Evolutionary conservation across 1,140 invertebrate species (phyloP), one percentile per base, ranked within the genome.

Genomic region (Aphelenchoides besseyi): DNA sequence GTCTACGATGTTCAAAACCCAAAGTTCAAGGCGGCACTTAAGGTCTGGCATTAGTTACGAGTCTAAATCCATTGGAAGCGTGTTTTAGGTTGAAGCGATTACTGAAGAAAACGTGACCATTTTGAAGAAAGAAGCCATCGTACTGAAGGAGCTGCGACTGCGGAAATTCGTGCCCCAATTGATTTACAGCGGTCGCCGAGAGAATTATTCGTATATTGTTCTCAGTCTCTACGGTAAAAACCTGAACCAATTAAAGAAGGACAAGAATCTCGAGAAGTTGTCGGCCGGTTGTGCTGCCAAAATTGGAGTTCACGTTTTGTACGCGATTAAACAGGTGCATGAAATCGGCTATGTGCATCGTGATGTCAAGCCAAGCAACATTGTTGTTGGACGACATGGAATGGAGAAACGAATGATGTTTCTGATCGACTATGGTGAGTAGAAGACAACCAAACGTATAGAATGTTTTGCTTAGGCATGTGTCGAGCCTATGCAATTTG

Each of bases 311-410:
- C 64, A 72, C 32, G 32, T 33, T 28, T 29, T 71, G 12, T 71
- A 71, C 29, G 36, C 26, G 2, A 33, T 71, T 23, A 71, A 71
- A 28, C 64, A 71, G 37, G 18, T 71, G 16, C 70, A 71, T 68
- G 70, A 71, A 36, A 26, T 71, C 12, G 64, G 64, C 8, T 71
- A 55, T 35, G 23, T 71, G 1, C 70, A 71, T 70, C 32, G 70
- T 2, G 70, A 71, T 59, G 64, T 71, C 1, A 71, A 71, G 18
- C 69, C 69, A 18, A 30, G 16, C 8, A 3, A 71, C 33, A 32
- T 70, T 12, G 30, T 66, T 16, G 26, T 66, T 32, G 63, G 63
- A 12, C 16, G 63, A 37, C 16, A 66, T 18, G 63, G 63, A 32
- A 66, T 61, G 26, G 59, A 61, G 59, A 61, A 53, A 66, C 12